These are phyloP conservation scores for Heliconius eleuchia DNA, from an alignment of 1,140 invertebrate genomes.

Conservation along the genomic window DNA sequence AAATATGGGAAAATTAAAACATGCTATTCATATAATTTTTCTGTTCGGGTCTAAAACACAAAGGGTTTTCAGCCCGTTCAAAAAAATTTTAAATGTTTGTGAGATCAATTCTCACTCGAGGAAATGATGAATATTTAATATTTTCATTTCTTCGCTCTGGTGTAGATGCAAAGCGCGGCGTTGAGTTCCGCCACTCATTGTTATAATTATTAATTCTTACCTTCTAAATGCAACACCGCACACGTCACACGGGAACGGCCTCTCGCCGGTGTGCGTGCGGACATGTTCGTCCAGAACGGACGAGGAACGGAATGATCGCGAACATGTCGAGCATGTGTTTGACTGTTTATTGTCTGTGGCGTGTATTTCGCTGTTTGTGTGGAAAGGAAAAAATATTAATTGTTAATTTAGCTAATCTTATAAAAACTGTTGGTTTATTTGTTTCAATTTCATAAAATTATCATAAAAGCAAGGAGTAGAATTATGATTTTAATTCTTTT, in stretches of 20 bases:
- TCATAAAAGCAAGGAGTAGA: too few relatives aligned
- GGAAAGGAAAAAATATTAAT: background rate
- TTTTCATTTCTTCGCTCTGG: too few relatives aligned
- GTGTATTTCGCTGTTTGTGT: conserved; percentile 35
- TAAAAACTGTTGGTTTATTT: too few relatives aligned
- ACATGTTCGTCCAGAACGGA: conserved; percentile 50
- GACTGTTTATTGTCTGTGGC: conserved; percentile 8
- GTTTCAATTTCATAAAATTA: too few relatives aligned
- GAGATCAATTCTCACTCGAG: too few relatives aligned
- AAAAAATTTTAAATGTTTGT: too few relatives aligned
- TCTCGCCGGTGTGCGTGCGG: conserved; percentile 52
- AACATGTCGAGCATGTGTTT: conserved; percentile 43
- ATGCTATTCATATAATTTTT: background rate
- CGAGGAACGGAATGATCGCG: conserved; percentile 42
- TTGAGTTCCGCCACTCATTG: too few relatives aligned
- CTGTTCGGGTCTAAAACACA: too few relatives aligned
- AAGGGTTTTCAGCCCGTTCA: too few relatives aligned
- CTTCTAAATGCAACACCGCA: conserved; percentile 54
- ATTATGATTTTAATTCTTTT: too few relatives aligned
- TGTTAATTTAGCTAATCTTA: background rate
- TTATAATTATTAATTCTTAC: conserved; percentile 22
- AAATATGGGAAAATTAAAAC: background rate
- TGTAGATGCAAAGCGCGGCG: too few relatives aligned
- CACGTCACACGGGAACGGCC: conserved; percentile 57
- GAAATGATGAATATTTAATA: too few relatives aligned